Base-by-base conservation (phyloP, 2,888 invertebrate genomes). In the Neoascia interrupta region DNA sequence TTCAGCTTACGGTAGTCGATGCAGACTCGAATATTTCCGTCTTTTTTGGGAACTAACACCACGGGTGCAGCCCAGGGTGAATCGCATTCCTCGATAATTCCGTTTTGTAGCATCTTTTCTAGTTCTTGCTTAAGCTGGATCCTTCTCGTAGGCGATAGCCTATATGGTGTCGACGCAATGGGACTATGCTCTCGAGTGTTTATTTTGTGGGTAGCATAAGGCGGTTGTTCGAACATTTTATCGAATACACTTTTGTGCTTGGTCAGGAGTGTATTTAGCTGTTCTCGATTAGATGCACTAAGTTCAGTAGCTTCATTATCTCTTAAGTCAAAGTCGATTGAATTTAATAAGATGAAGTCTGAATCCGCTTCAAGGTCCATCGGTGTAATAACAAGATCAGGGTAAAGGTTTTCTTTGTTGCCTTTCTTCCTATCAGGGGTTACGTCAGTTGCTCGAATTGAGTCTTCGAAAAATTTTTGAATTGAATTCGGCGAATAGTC, bases 61-160 rank as follows among this genome's bases (percentile, higher is more conserved):
- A 51, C 49, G 1, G 47, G 28, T 5, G 26, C 26, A 6, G 47
- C 81, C 86, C 86, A 88, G 1, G 86, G 84, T 0, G 86, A 86
- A 54, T 87, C 86, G 49, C 85, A 84, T 41, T 87, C 85, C 64
- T 88, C 86, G 1, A 88, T 86, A 0, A 88, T 81, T 0, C 81
- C 85, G 4, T 5, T 43, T 10, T 28, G 19, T 83, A 86, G 82
- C 49, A 73, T 56, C 41, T 83, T 70, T 3, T 84, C 83, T 0
- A 87, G n/a, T 66, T 86, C 85, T 28, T 58, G 23, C 28, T 37
- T 23, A 11, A 66, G 23, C 18, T 73, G 39, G 2, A 8, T 19
- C 4, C 26, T 34, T 45, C 51, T 53, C 6, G 21, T 43, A 37
- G 51, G 49, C n/a, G 63, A 56, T 23, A 75, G 36, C 1, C 68